Evolutionary conservation across 2,888 invertebrate species (phyloP).

Genomic region (Microctonus hyperodae): DNA sequence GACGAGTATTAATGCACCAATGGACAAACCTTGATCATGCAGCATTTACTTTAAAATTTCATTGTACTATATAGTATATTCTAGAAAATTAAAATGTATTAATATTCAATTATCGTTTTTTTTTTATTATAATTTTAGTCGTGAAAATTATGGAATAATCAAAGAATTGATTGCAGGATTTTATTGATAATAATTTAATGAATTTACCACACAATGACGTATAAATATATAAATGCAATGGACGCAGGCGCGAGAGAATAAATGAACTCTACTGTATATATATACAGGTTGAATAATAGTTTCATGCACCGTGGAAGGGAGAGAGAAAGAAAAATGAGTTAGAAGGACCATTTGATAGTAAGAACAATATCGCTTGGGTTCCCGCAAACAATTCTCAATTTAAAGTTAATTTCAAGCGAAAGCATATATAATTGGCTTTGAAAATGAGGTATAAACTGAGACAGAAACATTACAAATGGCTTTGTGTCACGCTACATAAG

Average conservation of each 20-base stretch:
- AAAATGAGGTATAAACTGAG: constrained; percentile 34
- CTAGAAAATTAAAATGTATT: neutral
- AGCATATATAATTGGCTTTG: constrained; percentile 57
- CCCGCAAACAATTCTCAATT: constrained; percentile 49
- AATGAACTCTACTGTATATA: neutral
- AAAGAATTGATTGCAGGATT: neutral
- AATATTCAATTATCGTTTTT: neutral
- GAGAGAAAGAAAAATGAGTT: constrained; percentile 24
- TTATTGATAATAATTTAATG: neutral
- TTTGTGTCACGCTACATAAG: constrained; percentile 52
- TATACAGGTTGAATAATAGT: constrained; percentile 5
- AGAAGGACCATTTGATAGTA: constrained; percentile 28
- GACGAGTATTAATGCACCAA: constrained; percentile 35
- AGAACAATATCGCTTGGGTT: constrained; percentile 26
- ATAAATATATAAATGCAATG: neutral
- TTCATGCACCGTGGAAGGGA: constrained; percentile 17
- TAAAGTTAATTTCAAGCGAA: constrained; percentile 55
- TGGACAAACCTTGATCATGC: neutral
- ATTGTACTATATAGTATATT: neutral
- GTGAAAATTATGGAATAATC: neutral
- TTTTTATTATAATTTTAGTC: too few species aligned
- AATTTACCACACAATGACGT: neutral
- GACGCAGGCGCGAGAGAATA: constrained; percentile 23
- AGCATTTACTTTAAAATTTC: neutral
- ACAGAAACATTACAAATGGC: constrained; percentile 44